Base-by-base conservation (phyloP, 2,888 invertebrate species). In the Stratiomys singularior region DNA sequence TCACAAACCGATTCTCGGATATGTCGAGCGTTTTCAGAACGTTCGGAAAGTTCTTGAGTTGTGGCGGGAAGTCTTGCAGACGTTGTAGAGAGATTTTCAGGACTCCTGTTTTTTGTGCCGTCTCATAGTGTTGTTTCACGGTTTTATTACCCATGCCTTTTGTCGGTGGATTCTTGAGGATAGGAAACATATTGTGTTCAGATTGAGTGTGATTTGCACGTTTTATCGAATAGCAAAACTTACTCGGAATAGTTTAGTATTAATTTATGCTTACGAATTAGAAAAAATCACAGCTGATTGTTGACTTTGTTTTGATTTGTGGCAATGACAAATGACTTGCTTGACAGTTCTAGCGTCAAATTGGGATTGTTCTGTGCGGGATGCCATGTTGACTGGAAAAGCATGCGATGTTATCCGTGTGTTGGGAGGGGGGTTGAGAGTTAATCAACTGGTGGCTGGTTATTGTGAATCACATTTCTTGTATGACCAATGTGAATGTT, bases 91-190 rank as follows among this genome's bases (percentile, higher is more conserved):
- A 94, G 80, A 99, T 89, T 86, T 97, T 97, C 79, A 98, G 89
- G 46, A 97, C 94, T 18, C 98, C 98, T 23, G 98, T 99, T 89
- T 98, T 98, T 83, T 95, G 93, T 15, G 98, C 98, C 76, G 95
- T 98, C 85, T 97, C 96, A 84, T 96, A 92, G 86, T 98, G 98
- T 85, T 94, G 95, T 85, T 96, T 96, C 76, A 96, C 87, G 79
- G 92, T 93, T 78, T 96, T 92, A 88, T 97, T 98, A 72, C 97
- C 97, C 97, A 98, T 97, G n/a, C 66, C 66, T 37, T 37, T 37
- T 5, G 69, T 9, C 15, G 13, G 18, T 13, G 69, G 74, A 44
- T 58, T 58, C 37, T 74, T 74, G 30, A 69, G 69, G 25, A 69
- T 25, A 13, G 69, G 69, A 69, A 69, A 69, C 69, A 69, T 69